Evolutionary conservation across 2,113 vertebrate genomes (phyloP).

Genomic region (Scophthalmus maximus): DNA sequence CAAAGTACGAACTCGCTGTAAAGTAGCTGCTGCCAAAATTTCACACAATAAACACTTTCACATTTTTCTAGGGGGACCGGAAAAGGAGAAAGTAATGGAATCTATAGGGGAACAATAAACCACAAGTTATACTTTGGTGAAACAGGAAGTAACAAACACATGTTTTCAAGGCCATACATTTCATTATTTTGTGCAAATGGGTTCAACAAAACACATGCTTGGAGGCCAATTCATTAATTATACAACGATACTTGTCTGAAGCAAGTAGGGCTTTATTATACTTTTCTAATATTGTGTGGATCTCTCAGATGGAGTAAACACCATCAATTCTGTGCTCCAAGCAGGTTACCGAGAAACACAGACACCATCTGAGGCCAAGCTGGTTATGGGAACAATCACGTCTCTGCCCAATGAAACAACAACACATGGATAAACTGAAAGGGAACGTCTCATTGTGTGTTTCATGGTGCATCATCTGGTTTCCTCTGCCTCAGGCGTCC

Average conservation of each 20-base stretch:
- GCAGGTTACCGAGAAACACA: background rate
- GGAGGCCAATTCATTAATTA: slow-evolving; percentile 34
- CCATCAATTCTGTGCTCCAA: slow-evolving; percentile 40
- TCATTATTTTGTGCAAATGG: slow-evolving; percentile 54
- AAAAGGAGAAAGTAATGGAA: background rate
- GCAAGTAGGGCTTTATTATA: slow-evolving; percentile 17
- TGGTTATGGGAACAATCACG: too few species aligned
- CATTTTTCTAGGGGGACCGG: background rate
- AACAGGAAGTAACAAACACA: slow-evolving; percentile 21
- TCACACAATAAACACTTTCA: background rate
- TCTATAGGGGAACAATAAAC: background rate
- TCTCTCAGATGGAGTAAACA: slow-evolving; percentile 34
- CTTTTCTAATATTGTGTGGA: slow-evolving; percentile 19
- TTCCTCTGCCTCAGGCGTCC: slow-evolving; percentile 20
- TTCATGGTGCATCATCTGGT: slow-evolving; percentile 28
- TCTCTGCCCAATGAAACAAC: slow-evolving; percentile 8
- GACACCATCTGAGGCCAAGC: slow-evolving; percentile 45
- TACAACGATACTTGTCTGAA: slow-evolving; percentile 5
- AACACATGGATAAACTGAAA: background rate
- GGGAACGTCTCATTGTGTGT: slow-evolving; percentile 6
- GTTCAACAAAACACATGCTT: slow-evolving; percentile 25
- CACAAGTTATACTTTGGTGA: slow-evolving; percentile 1
- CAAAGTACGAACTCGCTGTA: background rate
- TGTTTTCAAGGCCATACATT: slow-evolving; percentile 31
- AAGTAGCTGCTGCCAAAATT: background rate